A percentile compares a stretch with the other conserved stretches of the same genome.
These are phyloP conservation scores for Apeira syringaria DNA, from an alignment of 2,888 invertebrate genomes.

Conservation along the genomic window DNA sequence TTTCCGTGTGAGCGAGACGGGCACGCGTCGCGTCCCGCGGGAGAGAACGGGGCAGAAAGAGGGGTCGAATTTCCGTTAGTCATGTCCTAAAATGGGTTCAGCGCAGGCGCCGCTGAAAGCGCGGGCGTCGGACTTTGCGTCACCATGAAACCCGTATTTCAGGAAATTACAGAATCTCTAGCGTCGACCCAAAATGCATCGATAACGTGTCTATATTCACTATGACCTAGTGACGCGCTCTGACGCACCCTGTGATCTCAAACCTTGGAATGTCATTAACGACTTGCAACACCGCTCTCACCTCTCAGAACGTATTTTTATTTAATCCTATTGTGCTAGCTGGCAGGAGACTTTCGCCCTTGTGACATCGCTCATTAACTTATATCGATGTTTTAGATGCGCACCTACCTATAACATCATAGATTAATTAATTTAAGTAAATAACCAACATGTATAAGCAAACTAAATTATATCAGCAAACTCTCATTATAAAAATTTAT, in stretches of 20 bases:
- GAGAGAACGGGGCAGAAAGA: constrained; percentile 78
- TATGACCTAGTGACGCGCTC: constrained; percentile 58
- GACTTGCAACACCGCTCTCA: constrained; percentile 61
- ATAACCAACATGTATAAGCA: too few relatives aligned
- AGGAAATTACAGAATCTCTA: constrained; percentile 67
- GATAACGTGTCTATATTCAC: constrained; percentile 50
- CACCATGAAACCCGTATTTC: constrained; percentile 80
- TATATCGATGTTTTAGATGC: too few relatives aligned
- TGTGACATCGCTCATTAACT: constrained; percentile 4
- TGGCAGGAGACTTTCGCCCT: constrained; percentile 17
- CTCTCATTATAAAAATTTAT: too few relatives aligned
- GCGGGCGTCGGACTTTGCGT: constrained; percentile 81
- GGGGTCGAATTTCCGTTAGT: constrained; percentile 87
- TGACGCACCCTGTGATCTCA: constrained; percentile 67
- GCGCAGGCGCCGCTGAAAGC: constrained; percentile 83
- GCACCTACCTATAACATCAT: too few relatives aligned
- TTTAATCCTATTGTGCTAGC: constrained; percentile 39
- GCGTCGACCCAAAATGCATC: constrained; percentile 63
- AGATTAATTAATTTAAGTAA: too few relatives aligned
- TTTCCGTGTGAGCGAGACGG: constrained; percentile 78
- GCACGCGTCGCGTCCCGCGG: constrained; percentile 64
- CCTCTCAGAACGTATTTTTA: constrained; percentile 42
- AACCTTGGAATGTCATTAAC: constrained; percentile 75
- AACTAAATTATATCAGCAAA: too few relatives aligned
- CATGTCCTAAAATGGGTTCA: constrained; percentile 89